Base-by-base conservation (phyloP, 2,113 vertebrate genomes). In the Gallinago jamesoni region DNA sequence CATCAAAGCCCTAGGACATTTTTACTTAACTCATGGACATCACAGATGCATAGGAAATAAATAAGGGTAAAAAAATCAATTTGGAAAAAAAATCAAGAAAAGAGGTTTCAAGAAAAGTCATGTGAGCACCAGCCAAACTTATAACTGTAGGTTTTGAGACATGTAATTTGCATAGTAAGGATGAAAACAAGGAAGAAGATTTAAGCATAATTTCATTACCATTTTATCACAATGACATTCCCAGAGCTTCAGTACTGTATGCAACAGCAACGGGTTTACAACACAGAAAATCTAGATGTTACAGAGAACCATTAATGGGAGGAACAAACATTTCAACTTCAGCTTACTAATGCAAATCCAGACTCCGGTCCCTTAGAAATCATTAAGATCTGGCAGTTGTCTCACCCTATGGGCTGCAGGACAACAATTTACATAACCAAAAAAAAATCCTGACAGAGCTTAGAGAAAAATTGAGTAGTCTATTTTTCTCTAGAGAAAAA, bases 201-300 rank as follows among this genome's bases (percentile, higher is more conserved):
- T 89, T 91, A 94, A 96, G 75, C 70, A 80, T 56, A 77, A 88
- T 83, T 96, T 94, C 84, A 81, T 92, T 69, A 72, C 19, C 10
- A 60, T 87, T 83, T 95, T 88, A 55, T 76, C 53, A 84, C 1
- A 6, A 88, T 73, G 86, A 73, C 55, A 70, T 52, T 91, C 55
- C 39, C 55, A 70, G 62, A 55, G 66, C 24, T 59, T 84, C n/a
- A 28, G 23, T 50, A 57, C 25, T 39, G 18, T 19, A 66, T 37
- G 45, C 35, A 88, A 82, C 27, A 77, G 43, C 81, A 93, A 73
- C 52, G 68, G 14, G 37, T 82, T 91, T 80, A 53, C 60, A 76
- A 57, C 31, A 87, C 35, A 77, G 22, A 74, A 78, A 84, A 90
- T 83, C 33, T 78, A 84, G 43, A 56, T 77, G 33, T 41, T 45